Conservation (phyloP, 1,140 invertebrate genomes). For the Ylistrum balloti region DNA sequence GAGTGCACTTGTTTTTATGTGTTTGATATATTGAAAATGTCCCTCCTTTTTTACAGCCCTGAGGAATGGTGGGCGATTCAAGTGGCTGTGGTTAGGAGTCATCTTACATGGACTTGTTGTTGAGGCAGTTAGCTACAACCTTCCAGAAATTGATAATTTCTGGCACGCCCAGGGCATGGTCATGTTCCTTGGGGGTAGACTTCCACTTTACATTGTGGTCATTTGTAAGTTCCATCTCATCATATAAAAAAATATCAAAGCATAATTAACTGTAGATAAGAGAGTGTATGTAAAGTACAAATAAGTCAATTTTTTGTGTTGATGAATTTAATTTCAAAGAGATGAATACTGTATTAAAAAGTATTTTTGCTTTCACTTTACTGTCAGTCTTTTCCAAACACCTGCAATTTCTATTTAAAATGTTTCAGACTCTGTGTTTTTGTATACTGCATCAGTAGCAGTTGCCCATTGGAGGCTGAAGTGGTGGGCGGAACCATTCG, state of each 20-base stretch:
- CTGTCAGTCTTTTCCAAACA: too few species aligned
- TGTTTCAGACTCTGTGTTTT: conserved; percentile 89
- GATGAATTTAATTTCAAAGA: too few species aligned
- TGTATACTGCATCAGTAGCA: conserved; percentile 88
- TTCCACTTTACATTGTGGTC: conserved; percentile 88
- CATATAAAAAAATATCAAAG: too few species aligned
- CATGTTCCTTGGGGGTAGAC: conserved; percentile 87
- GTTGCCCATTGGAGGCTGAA: conserved; percentile 87
- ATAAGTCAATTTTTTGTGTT: too few species aligned
- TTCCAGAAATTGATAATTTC: conserved; percentile 88
- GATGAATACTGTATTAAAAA: too few species aligned
- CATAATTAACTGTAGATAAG: neutral
- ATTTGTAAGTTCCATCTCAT: conserved; percentile 86
- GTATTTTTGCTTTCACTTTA: too few species aligned
- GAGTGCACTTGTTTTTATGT: too few species aligned
- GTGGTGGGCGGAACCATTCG: conserved; percentile 88
- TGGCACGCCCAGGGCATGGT: conserved; percentile 90
- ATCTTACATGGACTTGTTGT: conserved; percentile 87
- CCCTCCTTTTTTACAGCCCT: conserved; percentile 84
- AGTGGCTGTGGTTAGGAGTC: conserved; percentile 88
- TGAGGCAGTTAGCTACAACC: conserved; percentile 86
- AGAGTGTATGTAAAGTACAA: too few species aligned
- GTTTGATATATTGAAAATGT: too few species aligned
- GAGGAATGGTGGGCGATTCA: conserved; percentile 87
- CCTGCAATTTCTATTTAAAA: neutral